Evolutionary conservation across 2,888 invertebrate genomes (phyloP).

Genomic region (Troides helena): DNA sequence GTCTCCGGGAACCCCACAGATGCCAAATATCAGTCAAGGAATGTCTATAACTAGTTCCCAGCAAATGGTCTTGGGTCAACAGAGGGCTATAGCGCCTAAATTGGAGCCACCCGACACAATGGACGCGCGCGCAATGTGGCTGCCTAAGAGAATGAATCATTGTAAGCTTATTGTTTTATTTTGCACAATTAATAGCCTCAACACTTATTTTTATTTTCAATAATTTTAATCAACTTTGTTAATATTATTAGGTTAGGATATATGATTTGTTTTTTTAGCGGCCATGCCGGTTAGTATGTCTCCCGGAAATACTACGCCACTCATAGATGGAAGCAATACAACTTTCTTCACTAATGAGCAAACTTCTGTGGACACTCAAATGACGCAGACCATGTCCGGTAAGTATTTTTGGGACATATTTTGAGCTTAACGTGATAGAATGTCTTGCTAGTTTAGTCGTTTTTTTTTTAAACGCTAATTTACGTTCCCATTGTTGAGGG

Average conservation of each 20-base stretch:
- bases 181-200: slow-evolving; percentile 35
- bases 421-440: no score
- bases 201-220: slow-evolving; percentile 17
- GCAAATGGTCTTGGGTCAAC: slow-evolving; percentile 66
- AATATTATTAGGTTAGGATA: slow-evolving; percentile 21
- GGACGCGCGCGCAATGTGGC: slow-evolving; percentile 82
- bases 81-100: slow-evolving; percentile 77
- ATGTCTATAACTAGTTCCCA: slow-evolving; percentile 67
- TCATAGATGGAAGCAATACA: slow-evolving; percentile 65
- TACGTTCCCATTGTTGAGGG: no score
- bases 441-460: no score
- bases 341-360: slow-evolving; percentile 71
- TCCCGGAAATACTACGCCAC: slow-evolving; percentile 67
- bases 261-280: slow-evolving; percentile 50
- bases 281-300: slow-evolving; percentile 74
- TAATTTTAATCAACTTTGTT: not conserved
- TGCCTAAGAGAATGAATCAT: slow-evolving; percentile 83
- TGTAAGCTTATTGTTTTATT: slow-evolving; percentile 78
- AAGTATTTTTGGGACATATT: slow-evolving; percentile 29
- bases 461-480: no score
- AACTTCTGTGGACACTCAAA: slow-evolving; percentile 63
- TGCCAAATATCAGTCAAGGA: slow-evolving; percentile 66
- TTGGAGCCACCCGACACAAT: slow-evolving; percentile 80
- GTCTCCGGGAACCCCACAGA: slow-evolving; percentile 71
- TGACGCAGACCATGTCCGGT: slow-evolving; percentile 69